These are phyloP conservation scores for Polietes domitor DNA, from an alignment of 2,888 invertebrate species.

Conservation along the genomic window DNA sequence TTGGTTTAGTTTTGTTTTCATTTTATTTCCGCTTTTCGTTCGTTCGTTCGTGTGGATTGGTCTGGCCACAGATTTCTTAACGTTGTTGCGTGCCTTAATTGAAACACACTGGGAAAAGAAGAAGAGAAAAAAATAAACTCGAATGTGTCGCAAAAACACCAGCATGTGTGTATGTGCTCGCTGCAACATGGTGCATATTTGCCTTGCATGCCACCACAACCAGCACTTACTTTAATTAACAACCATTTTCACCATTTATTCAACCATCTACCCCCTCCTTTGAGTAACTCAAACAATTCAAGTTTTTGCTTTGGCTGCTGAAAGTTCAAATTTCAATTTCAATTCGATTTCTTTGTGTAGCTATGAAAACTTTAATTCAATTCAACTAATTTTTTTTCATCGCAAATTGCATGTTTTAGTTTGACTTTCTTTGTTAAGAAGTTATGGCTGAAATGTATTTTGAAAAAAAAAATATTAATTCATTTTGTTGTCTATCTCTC, in stretches of 20 bases:
- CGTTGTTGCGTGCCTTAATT: conserved; percentile 19
- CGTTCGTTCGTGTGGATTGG: background rate
- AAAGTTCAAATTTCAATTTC: conserved; percentile 2
- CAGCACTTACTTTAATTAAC: conserved; percentile 19
- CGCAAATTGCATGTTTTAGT: conserved; percentile 16
- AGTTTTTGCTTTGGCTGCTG: conserved; percentile 20
- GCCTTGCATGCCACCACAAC: background rate
- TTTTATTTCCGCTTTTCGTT: background rate
- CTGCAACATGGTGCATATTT: too few species aligned
- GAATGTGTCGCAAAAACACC: background rate
- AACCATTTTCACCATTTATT: background rate
- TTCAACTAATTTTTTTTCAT: background rate
- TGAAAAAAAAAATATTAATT: background rate
- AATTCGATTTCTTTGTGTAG: background rate
- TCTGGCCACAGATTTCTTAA: conserved; percentile 7
- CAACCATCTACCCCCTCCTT: background rate
- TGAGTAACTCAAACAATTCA: background rate
- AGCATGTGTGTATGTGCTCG: background rate
- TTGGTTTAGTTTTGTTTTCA: background rate
- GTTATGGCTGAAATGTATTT: background rate
- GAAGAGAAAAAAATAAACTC: background rate
- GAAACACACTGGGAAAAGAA: background rate
- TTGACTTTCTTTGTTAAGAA: conserved; percentile 8
- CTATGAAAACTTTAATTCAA: background rate
- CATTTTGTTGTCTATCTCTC: background rate